Evolutionary conservation across 2,113 vertebrate species (phyloP), one percentile per base, ranked within the genome.

Genomic region (Axis porcinus): DNA sequence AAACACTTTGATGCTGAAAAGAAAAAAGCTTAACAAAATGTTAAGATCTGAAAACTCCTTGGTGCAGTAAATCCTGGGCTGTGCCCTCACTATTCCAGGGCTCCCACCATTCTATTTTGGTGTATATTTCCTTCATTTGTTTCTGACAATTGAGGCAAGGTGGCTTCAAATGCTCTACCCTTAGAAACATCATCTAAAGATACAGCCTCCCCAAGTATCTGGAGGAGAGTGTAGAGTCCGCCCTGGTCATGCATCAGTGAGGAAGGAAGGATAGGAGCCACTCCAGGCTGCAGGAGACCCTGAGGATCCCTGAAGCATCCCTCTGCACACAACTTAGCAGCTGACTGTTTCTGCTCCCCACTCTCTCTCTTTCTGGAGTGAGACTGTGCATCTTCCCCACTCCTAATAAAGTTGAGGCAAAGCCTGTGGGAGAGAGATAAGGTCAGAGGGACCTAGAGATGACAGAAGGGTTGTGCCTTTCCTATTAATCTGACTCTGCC

Each of bases 381-480:
- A 96, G 50, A 70, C 21, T 54, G 82, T 79, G 21, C 78, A 81
- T 86, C 27, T 79, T 83, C 50, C 62, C 91, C 88, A 95, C 91
- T 79, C 64, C 79, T 70, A 93, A 13, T 54, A 79, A 94, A 81
- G 58, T 43, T 7, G 36, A 67, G 6, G 82, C 91, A 95, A 90
- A 96, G 88, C 89, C 93, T 98, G 96, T 25, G 47, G 57, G 88
- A 89, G 52, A 95, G 45, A 95, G 95, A 96, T 82, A 97, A 98
- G 94, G 93, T 89, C 82, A 92, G 60, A 87, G 30, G 55, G 36
- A 91, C 23, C 27, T 67, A 17, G 84, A 50, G 15, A 25, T 23
- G 40, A 54, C 36, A 21, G 76, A 12, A 21, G 3, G 45, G 15
- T 43, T 67, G 7, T 36, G 55, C 45, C 28, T 97, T 88, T 92